Base-by-base conservation (phyloP, 2,113 vertebrate species). In the Siniperca knerii region DNA sequence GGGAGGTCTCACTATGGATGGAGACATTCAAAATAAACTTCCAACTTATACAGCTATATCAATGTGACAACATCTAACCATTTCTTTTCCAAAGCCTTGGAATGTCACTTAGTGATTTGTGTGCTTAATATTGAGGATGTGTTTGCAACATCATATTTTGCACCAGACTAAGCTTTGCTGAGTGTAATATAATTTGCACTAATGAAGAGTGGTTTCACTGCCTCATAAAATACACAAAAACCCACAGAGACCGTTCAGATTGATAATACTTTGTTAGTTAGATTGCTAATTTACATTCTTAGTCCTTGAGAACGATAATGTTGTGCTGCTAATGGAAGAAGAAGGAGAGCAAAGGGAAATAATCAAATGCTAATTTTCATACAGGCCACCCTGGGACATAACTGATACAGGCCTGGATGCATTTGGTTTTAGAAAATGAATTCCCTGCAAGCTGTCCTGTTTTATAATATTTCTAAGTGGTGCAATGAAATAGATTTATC, bases 341-440 rank as follows among this genome's bases (percentile, higher is more conserved):
- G 70, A 85, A 58, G 50, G 75, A 67, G 80, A 82, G 84, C 79
- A 86, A 81, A 80, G 65, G 77, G 85, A 90, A 87, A 87, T 80
- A 84, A 85, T 90, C 69, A 84, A 75, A 84, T 87, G 68, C 60
- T 76, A 72, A 90, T 90, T 87, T 88, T 77, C 77, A 88, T 71
- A 82, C 81, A n/a, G 40, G 62, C 75, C 62, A 79, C 67, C 77
- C 15, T 75, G 89, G 79, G 79, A 91, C n/a, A 40, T 55, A 66
- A 55, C 66, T 58, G 76, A 84, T 75, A 69, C 73, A 77, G 65
- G 65, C 77, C 67, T 73, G 73, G 48, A 64, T 81, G 84, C 55
- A 81, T 40, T 79, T 79, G 58, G 62, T 71, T 75, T 91, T 37
- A 48, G 18, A 87, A 46, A 78, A 84, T 84, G 6, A 81, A 85